These are phyloP conservation scores for Marasmarcha lunaedactyla DNA, from an alignment of 2,888 invertebrate genomes.

Conservation along the genomic window DNA sequence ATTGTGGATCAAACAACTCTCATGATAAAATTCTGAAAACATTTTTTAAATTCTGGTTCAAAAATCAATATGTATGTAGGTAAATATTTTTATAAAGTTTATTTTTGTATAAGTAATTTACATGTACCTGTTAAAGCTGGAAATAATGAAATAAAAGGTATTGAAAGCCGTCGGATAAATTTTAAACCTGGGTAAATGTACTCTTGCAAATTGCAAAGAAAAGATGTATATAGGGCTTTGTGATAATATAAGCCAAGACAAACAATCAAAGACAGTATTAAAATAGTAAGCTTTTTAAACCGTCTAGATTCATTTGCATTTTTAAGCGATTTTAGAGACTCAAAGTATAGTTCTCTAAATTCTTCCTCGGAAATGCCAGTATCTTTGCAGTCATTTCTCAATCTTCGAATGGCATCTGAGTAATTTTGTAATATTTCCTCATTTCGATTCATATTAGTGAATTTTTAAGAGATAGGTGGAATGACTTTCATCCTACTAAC, in stretches of 20 bases:
- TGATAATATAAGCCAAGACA: slow-evolving; percentile 43
- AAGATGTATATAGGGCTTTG: slow-evolving; percentile 73
- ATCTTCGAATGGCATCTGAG: slow-evolving; percentile 64
- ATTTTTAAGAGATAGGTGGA: too few relatives aligned
- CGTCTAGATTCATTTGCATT: slow-evolving; percentile 13
- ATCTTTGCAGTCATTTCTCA: not conserved
- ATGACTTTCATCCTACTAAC: too few relatives aligned
- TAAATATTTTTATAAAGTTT: too few relatives aligned
- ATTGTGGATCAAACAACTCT: slow-evolving; percentile 85
- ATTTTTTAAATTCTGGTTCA: slow-evolving; percentile 2
- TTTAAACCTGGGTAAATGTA: slow-evolving; percentile 86
- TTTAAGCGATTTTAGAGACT: slow-evolving; percentile 46
- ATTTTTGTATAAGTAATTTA: too few relatives aligned
- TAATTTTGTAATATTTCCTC: slow-evolving; percentile 38
- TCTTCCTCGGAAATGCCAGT: slow-evolving; percentile 73
- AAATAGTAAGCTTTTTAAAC: not conserved
- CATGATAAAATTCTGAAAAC: slow-evolving; percentile 81
- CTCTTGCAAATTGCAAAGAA: slow-evolving; percentile 81
- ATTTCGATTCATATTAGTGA: too few relatives aligned
- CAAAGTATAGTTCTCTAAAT: slow-evolving; percentile 69
- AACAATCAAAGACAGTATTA: not conserved
- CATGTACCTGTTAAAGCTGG: slow-evolving; percentile 78
- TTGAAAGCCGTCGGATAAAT: slow-evolving; percentile 76
- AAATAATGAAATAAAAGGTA: slow-evolving; percentile 81
- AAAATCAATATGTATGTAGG: not conserved